Evolutionary conservation across 2,888 invertebrate genomes (phyloP).

Genomic region (Ceramica pisi): DNA sequence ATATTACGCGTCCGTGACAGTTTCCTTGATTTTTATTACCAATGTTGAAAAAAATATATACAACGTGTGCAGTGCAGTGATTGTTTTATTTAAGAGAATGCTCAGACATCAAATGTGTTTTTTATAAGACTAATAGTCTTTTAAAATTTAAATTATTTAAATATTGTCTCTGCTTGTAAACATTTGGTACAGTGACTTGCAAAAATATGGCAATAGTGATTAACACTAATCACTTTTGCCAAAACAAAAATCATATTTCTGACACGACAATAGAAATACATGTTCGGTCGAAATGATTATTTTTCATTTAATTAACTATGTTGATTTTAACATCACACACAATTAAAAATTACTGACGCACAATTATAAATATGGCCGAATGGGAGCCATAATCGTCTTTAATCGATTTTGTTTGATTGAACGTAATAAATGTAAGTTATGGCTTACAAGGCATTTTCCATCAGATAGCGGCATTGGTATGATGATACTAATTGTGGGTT

Average conservation of each 20-base stretch:
- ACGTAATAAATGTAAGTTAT: too few relatives aligned
- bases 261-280: too few relatives aligned
- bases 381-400: slow-evolving; percentile 17
- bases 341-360: not conserved
- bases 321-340: too few relatives aligned
- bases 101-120: slow-evolving; percentile 9
- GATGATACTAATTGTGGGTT: too few relatives aligned
- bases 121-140: not conserved
- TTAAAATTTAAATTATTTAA: slow-evolving; percentile 12
- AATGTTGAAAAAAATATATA: slow-evolving; percentile 20
- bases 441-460: too few relatives aligned
- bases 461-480: too few relatives aligned
- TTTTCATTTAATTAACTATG: too few relatives aligned
- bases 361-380: not conserved
- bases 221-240: too few relatives aligned
- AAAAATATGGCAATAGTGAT: not conserved
- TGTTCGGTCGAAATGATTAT: too few relatives aligned
- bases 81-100: slow-evolving; percentile 25
- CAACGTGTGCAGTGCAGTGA: slow-evolving; percentile 9
- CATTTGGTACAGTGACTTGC: not conserved
- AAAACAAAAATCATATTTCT: not conserved
- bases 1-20: not conserved
- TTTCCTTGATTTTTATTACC: slow-evolving; percentile 21
- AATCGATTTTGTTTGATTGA: slow-evolving; percentile 48
- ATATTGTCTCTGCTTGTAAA: not conserved